Evolutionary conservation across 2,888 invertebrate genomes (phyloP).

Genomic region (Cephus nigrinus): DNA sequence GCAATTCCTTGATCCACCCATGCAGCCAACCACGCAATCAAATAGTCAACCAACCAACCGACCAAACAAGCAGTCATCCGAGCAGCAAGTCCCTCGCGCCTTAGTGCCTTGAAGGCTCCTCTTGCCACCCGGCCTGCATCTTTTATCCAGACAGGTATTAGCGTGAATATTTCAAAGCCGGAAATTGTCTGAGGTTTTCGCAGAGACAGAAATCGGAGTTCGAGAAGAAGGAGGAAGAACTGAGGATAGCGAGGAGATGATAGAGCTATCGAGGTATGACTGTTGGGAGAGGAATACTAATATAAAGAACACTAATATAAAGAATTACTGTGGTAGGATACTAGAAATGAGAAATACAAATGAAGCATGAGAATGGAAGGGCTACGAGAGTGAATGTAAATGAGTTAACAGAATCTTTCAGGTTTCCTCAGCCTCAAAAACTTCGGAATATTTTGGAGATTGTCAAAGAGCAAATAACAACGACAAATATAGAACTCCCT

Average conservation of each 20-base stretch:
- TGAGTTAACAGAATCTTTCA: background rate
- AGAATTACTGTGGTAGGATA: background rate
- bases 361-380: background rate
- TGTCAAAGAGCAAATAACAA: background rate
- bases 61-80: background rate
- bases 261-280: background rate
- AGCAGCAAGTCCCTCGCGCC: background rate
- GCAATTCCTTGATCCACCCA: background rate
- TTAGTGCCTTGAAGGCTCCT: background rate
- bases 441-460: background rate
- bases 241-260: background rate
- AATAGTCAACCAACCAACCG: background rate
- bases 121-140: constrained; percentile 2
- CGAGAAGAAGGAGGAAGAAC: background rate
- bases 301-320: background rate
- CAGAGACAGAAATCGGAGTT: background rate
- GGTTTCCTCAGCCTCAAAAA: background rate
- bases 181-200: constrained; percentile 19
- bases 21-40: background rate
- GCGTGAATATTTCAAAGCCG: constrained; percentile 17
- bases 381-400: background rate
- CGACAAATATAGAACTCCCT: background rate
- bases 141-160: constrained; percentile 17
- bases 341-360: background rate
- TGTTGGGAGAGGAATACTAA: background rate